Evolutionary conservation across 2,113 vertebrate species (phyloP).

Genomic region (Tyto alba): DNA sequence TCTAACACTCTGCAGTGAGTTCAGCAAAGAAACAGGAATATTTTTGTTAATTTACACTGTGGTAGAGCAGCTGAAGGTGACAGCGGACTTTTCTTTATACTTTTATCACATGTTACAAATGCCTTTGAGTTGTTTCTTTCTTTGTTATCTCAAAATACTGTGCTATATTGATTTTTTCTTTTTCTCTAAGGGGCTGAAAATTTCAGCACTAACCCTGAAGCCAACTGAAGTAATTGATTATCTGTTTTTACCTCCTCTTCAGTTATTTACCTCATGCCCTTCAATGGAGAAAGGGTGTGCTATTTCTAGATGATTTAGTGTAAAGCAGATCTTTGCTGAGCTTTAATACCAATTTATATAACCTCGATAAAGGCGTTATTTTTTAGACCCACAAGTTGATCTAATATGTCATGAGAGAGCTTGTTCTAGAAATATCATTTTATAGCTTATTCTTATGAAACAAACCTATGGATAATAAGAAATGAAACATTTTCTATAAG

Average conservation of each 20-base stretch:
- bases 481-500: background rate
- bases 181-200: slow-evolving; percentile 34
- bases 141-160: slow-evolving; percentile 25
- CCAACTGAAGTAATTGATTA: slow-evolving; percentile 57
- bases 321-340: background rate
- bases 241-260: slow-evolving; percentile 49
- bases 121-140: slow-evolving; percentile 26
- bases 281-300: background rate
- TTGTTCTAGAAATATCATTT: background rate
- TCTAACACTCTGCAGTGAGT: background rate
- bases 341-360: slow-evolving; percentile 28
- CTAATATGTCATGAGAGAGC: background rate
- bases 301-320: slow-evolving; percentile 40
- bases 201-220: slow-evolving; percentile 34
- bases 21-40: background rate
- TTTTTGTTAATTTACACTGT: background rate
- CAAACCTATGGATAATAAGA: background rate
- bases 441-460: background rate
- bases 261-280: slow-evolving; percentile 47
- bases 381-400: background rate
- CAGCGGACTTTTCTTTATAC: background rate
- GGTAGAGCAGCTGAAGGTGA: slow-evolving; percentile 31
- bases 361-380: background rate
- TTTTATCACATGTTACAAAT: background rate
- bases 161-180: slow-evolving; percentile 47